These are phyloP conservation scores for Acanthacorydalis orientalis DNA, from an alignment of 2,888 invertebrate species.

Conservation along the genomic window DNA sequence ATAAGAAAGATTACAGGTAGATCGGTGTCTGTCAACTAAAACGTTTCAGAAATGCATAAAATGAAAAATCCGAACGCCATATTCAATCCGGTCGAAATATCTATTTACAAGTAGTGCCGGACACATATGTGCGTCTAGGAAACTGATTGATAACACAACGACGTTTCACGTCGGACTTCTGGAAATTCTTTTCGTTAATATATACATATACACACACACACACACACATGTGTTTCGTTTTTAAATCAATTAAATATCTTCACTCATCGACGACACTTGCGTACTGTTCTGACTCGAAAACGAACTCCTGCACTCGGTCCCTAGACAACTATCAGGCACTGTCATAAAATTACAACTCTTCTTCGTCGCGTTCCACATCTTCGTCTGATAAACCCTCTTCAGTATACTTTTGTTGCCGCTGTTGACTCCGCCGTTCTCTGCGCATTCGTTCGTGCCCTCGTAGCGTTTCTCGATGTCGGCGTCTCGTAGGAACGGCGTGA, in stretches of 20 bases:
- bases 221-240: too few relatives aligned
- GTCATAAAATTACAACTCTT: slow-evolving; percentile 22
- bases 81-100: too few relatives aligned
- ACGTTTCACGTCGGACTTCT: too few relatives aligned
- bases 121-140: too few relatives aligned
- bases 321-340: slow-evolving; percentile 23
- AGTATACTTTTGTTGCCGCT: slow-evolving; percentile 23
- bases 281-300: slow-evolving; percentile 23
- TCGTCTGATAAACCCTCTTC: slow-evolving; percentile 21
- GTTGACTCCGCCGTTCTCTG: slow-evolving; percentile 1
- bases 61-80: too few relatives aligned
- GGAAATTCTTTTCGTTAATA: too few relatives aligned
- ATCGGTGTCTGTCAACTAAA: too few relatives aligned
- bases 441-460: not conserved
- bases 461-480: slow-evolving; percentile 3
- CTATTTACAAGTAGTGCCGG: too few relatives aligned
- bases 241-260: not conserved
- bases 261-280: slow-evolving; percentile 19
- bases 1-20: too few relatives aligned
- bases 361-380: slow-evolving; percentile 20
- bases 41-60: too few relatives aligned
- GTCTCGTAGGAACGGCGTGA: slow-evolving; percentile 9
- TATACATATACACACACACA: too few relatives aligned
- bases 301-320: slow-evolving; percentile 22
- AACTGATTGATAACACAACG: too few relatives aligned